Evolutionary conservation across 2,113 vertebrate species (phyloP).

Genomic region (Cinclus cinclus): DNA sequence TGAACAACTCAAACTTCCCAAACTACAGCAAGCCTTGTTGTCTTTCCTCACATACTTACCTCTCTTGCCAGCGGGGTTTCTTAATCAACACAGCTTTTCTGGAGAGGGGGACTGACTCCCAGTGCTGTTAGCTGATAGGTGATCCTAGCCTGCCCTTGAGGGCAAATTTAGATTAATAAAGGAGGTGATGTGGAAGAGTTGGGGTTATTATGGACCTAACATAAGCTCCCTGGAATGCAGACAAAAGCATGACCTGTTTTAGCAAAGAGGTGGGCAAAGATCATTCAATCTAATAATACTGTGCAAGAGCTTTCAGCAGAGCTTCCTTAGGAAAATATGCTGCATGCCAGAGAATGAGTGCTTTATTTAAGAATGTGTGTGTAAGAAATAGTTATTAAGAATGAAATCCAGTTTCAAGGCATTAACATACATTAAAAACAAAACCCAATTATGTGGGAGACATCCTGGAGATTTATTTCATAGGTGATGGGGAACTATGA

Average conservation of each 20-base stretch:
- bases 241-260: slow-evolving; percentile 37
- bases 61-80: not conserved
- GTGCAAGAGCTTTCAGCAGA: slow-evolving; percentile 7
- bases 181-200: slow-evolving; percentile 36
- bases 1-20: not conserved
- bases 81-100: not conserved
- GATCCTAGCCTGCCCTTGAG: slow-evolving; percentile 12
- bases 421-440: slow-evolving; percentile 19
- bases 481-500: not conserved
- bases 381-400: not conserved
- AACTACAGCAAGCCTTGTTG: not conserved
- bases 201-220: slow-evolving; percentile 32
- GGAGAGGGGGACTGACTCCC: not conserved
- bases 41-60: not conserved
- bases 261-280: slow-evolving; percentile 6
- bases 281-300: not conserved
- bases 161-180: slow-evolving; percentile 35
- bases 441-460: slow-evolving; percentile 2
- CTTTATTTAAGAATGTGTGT: slow-evolving; percentile 11
- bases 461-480: not conserved
- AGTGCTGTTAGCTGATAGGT: not conserved
- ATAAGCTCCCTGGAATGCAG: slow-evolving; percentile 54
- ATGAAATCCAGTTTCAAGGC: not conserved
- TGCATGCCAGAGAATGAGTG: not conserved
- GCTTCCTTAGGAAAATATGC: slow-evolving; percentile 19